Base-by-base conservation (phyloP, 2,797 vertebrate species). In the Denticeps clupeoides region DNA sequence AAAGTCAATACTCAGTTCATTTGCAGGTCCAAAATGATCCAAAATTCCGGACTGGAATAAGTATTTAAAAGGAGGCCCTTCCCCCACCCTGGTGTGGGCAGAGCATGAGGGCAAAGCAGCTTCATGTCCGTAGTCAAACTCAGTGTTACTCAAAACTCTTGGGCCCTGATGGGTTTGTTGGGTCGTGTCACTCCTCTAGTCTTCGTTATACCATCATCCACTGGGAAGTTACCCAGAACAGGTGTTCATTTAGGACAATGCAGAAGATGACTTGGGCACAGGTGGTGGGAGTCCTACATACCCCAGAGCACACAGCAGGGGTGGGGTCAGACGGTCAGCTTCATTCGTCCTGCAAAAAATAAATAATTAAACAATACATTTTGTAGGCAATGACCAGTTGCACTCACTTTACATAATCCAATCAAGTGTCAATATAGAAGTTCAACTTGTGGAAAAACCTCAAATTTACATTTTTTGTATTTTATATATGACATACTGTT, bases 281-380 rank as follows among this genome's bases (percentile, higher is more conserved):
- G 27, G 18, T 18, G 18, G 29, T 54, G 44, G 43, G 11, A 42
- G 4, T 25, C 6, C 18, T 19, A 10, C n/a, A 15, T 41, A n/a
- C 33, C 31, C 29, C 28, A 11, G 12, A 16, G 8, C 19, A 29
- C 25, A 28, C 9, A 5, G 26, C 15, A 12, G 4, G 33, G 42
- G 40, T 2, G 26, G 42, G 8, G n/a, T 82, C 60, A 83, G 25
- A 74, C 74, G 0, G 69, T 73, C 42, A 83, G 47, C 65, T 85
- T 85, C 67, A 79, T 55, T 69, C 79, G 78, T 77, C 81, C 82
- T 85, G 64, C 45, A 46, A 12, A 10, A 49, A 11, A 15, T 22
- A 22, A 13, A 12, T 10, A 4, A 5, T 16, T 5, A 26, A 28
- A 59, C 45, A 2, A 6, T 31, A n/a, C 29, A 1, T 42, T 11